Evolutionary conservation across 2,888 invertebrate genomes (phyloP).

Genomic region (Saturnia japonica): DNA sequence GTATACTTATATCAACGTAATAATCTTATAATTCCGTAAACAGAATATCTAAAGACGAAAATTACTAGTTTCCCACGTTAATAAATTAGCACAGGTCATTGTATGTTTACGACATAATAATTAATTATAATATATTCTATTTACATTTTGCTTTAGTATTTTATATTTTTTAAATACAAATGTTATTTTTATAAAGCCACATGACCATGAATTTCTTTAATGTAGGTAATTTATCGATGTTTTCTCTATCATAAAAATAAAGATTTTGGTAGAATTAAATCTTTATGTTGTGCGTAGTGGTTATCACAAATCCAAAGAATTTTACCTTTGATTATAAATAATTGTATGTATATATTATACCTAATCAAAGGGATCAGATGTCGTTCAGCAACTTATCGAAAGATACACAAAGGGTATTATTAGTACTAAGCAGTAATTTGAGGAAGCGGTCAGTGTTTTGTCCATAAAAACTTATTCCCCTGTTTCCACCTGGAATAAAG

Average conservation of each 20-base stretch:
- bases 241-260: neutral
- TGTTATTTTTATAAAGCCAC: neutral
- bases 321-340: no score
- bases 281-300: no score
- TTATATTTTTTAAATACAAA: neutral
- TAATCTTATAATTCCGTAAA: neutral
- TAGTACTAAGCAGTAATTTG: no score
- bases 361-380: no score
- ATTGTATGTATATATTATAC: no score
- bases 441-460: no score
- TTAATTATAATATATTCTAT: constrained; percentile 38
- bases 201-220: neutral
- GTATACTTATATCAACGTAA: neutral
- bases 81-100: constrained; percentile 38
- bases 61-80: neutral
- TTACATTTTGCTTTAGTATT: constrained; percentile 6
- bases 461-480: no score
- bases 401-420: no score
- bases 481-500: no score
- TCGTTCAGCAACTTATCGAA: no score
- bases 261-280: no score
- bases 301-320: no score
- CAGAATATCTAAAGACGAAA: neutral
- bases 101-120: constrained; percentile 43
- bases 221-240: neutral